phyloP scores from a whole-genome alignment of 2,113 vertebrate genomes.

The Tichodroma muraria region DNA sequence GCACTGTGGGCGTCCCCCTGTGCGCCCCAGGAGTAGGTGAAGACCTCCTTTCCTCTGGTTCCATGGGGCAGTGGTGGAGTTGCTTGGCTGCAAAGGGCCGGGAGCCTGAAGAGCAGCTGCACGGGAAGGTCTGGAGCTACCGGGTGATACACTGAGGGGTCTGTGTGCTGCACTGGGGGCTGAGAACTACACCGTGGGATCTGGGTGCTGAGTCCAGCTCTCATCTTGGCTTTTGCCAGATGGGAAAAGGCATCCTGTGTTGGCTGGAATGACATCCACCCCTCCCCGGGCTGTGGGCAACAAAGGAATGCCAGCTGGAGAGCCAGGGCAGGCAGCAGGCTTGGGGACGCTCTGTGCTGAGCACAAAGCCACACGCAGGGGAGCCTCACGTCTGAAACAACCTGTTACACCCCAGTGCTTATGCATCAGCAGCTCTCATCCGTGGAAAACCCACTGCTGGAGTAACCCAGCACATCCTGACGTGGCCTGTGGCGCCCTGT shows the following conservation, averaged over 20 bases:
- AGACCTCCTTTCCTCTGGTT: neutral
- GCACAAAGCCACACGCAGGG: neutral
- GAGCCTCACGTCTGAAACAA: neutral
- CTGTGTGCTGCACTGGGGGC: neutral
- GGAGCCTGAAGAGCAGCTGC: neutral
- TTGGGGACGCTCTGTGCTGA: neutral
- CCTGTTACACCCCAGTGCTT: neutral
- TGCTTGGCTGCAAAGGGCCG: neutral
- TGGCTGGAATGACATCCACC: neutral
- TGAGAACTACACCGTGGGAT: neutral
- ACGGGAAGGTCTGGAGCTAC: neutral
- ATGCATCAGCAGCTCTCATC: neutral
- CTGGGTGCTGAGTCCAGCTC: neutral
- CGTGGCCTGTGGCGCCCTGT: no score
- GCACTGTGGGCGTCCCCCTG: neutral
- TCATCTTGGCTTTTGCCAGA: neutral
- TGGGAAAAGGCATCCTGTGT: neutral
- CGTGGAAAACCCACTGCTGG: neutral
- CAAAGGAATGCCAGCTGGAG: neutral
- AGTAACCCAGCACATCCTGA: neutral
- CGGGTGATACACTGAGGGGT: neutral
- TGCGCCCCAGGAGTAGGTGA: neutral
- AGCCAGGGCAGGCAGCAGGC: neutral
- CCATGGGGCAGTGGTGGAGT: accelerated
- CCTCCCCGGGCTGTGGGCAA: neutral